A percentile compares a stretch with the other conserved stretches of the same genome.
Evolutionary conservation across 2,888 invertebrate species (phyloP).

Genomic region (Cantharis rustica): DNA sequence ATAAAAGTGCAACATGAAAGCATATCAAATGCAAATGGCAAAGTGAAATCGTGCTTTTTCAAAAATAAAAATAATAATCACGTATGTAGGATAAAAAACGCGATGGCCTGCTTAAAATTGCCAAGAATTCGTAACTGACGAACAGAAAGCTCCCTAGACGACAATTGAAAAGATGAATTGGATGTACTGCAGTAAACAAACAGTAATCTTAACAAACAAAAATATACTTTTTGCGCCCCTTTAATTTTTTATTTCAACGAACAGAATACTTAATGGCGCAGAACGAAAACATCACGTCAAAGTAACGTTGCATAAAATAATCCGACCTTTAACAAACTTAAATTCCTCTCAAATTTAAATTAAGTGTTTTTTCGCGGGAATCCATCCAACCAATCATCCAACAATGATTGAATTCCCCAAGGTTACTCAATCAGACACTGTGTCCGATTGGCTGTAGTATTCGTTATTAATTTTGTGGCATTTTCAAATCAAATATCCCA

Average conservation of each 20-base stretch:
- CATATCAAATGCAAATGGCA: neutral
- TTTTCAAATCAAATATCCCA: too few species aligned
- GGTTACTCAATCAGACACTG: neutral
- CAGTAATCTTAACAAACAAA: neutral
- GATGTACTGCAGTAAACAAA: conserved; percentile 2
- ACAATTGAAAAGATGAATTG: conserved; percentile 3
- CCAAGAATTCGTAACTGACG: conserved; percentile 4
- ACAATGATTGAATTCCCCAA: neutral
- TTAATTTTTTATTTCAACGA: neutral
- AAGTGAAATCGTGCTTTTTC: neutral
- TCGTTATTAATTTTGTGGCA: too few species aligned
- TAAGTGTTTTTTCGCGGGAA: neutral
- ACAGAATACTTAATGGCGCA: neutral
- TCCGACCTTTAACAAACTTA: neutral
- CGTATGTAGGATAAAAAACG: neutral
- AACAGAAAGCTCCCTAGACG: neutral
- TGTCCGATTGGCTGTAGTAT: too few species aligned
- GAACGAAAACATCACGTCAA: neutral
- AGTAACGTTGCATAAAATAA: neutral
- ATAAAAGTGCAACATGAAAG: neutral
- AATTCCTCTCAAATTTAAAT: neutral
- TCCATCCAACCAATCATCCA: neutral
- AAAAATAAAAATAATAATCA: conserved; percentile 3
- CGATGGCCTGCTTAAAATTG: neutral
- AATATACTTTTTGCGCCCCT: neutral